phyloP scores from a whole-genome alignment of 2,888 invertebrate species.

The Oxycera nigricornis region DNA sequence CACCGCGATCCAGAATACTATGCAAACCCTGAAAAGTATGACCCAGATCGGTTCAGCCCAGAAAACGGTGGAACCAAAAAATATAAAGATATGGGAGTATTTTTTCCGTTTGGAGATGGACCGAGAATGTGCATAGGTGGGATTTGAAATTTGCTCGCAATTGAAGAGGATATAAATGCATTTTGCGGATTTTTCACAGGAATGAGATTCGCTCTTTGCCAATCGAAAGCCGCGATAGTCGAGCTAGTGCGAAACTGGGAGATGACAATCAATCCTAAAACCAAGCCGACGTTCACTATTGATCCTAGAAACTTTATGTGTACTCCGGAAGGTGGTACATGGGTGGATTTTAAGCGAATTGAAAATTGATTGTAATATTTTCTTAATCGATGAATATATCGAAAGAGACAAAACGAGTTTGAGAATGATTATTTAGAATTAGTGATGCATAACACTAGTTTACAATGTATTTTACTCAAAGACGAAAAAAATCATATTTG shows the following conservation, averaged over 20 bases:
- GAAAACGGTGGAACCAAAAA: constrained; percentile 55
- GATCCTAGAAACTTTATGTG: constrained; percentile 53
- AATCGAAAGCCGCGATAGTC: constrained; percentile 56
- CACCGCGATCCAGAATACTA: constrained; percentile 55
- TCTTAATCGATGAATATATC: not conserved
- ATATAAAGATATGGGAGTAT: constrained; percentile 55
- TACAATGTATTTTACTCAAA: no score
- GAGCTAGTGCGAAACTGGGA: constrained; percentile 57
- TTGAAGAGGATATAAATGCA: not conserved
- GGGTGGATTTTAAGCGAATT: constrained; percentile 52
- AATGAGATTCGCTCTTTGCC: constrained; percentile 57
- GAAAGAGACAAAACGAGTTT: not conserved
- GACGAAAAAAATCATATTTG: no score
- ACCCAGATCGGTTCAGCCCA: constrained; percentile 56
- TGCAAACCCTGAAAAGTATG: constrained; percentile 52
- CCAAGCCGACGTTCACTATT: constrained; percentile 54
- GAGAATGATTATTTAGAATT: no score
- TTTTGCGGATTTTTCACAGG: constrained; percentile 49
- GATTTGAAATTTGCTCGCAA: not conserved
- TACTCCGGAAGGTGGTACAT: constrained; percentile 55
- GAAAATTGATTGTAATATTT: constrained; percentile 19
- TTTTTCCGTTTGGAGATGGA: constrained; percentile 57
- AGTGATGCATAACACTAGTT: no score
- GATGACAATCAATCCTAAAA: constrained; percentile 55
- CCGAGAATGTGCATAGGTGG: constrained; percentile 58